Percentiles rank a stretch among this genome's conserved stretches.
Conservation (phyloP, 92 coral and sea anemone genomes). For the Paramuricea clavata region DNA sequence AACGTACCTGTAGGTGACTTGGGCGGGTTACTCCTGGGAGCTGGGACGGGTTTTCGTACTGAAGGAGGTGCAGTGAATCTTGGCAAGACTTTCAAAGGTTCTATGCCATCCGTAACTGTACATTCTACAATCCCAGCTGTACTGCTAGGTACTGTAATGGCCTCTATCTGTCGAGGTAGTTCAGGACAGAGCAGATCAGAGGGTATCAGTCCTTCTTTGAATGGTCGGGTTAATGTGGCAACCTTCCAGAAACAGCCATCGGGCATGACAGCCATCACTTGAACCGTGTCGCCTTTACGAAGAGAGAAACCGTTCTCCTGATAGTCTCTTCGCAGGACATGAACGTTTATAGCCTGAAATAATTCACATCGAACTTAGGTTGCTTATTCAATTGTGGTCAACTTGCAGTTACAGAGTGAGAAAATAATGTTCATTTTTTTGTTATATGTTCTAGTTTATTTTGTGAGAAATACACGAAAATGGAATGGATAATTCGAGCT, state of each 20-base stretch:
- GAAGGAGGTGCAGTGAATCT: constrained; percentile 33
- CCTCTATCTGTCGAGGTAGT: constrained; percentile 22
- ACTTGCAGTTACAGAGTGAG: too few species aligned
- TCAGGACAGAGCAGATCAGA: constrained; percentile 44
- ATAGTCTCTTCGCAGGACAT: constrained; percentile 40
- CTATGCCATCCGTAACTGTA: not conserved
- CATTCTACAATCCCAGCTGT: constrained; percentile 11
- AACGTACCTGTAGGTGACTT: constrained; percentile 47
- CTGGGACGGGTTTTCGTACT: constrained; percentile 17
- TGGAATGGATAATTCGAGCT: too few species aligned
- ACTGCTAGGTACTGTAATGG: not conserved
- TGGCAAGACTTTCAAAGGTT: constrained; percentile 40
- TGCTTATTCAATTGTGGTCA: too few species aligned
- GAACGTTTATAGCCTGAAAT: constrained; percentile 27
- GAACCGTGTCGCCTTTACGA: constrained; percentile 76
- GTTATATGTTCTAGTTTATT: too few species aligned
- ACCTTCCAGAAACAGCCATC: constrained; percentile 63
- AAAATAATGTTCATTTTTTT: too few species aligned
- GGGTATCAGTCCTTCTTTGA: constrained; percentile 28
- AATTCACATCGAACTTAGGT: too few species aligned
- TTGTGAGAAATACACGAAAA: too few species aligned
- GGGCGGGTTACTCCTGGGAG: constrained; percentile 20
- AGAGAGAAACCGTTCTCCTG: constrained; percentile 81
- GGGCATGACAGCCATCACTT: constrained; percentile 75
- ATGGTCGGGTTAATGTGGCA: constrained; percentile 17